phyloP scores from a whole-genome alignment of 2,113 vertebrate species.

The Neotoma lepida region DNA sequence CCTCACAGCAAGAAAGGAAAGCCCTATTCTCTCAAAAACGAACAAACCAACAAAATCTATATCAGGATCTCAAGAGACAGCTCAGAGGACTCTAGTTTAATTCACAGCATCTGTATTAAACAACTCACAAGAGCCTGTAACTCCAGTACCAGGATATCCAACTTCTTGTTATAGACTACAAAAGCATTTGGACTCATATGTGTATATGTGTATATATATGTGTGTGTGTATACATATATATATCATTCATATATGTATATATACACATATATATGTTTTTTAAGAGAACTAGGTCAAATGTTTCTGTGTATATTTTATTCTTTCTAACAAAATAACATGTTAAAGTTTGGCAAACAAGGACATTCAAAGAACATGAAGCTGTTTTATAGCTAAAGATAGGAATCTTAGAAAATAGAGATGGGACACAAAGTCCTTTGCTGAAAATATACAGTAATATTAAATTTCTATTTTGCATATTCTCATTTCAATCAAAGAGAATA shows the following conservation, averaged over 20 bases:
- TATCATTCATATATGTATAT: no score
- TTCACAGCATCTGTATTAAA: neutral
- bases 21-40: neutral
- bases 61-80: neutral
- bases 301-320: neutral
- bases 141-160: neutral
- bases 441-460: slow-evolving; percentile 29
- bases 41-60: neutral
- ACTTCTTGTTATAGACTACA: neutral
- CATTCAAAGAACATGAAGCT: neutral
- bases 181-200: no score
- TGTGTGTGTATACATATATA: no score
- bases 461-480: neutral
- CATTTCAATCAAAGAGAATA: slow-evolving; percentile 48
- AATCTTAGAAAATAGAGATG: neutral
- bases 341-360: slow-evolving; percentile 42
- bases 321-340: slow-evolving; percentile 34
- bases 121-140: neutral
- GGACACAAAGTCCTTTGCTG: neutral
- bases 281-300: neutral
- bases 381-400: neutral
- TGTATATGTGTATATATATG: neutral
- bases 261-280: neutral
- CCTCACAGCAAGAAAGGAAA: neutral
- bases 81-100: neutral